A percentile compares a stretch with the other conserved stretches of the same genome.
Evolutionary conservation across 2,888 invertebrate genomes (phyloP).

Genomic region (Horisme vitalbata): DNA sequence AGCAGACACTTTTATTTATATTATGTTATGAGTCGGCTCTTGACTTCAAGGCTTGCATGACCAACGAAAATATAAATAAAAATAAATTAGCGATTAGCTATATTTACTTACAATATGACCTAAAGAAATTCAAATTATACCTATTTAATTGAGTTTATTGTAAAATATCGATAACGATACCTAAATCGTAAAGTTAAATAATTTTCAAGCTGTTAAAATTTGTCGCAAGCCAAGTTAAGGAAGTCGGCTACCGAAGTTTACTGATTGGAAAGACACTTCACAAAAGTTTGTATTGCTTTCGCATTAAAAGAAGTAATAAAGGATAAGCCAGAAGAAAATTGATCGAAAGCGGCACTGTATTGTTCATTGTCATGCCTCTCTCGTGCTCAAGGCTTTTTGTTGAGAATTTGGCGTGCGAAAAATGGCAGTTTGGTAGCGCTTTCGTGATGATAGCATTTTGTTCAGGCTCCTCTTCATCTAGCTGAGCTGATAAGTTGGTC

Average conservation of each 20-base stretch:
- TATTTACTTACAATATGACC: too few relatives aligned
- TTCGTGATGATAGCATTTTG: neutral
- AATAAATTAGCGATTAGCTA: too few relatives aligned
- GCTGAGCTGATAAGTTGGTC: neutral
- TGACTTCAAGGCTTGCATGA: too few relatives aligned
- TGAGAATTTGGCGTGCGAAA: conserved; percentile 1
- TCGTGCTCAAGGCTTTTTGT: conserved; percentile 15
- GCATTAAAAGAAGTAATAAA: conserved; percentile 39
- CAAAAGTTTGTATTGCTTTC: conserved; percentile 47
- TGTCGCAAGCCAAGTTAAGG: conserved; percentile 28
- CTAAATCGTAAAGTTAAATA: conserved; percentile 3
- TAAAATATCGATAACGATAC: neutral
- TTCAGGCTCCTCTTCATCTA: neutral
- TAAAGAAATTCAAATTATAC: too few relatives aligned
- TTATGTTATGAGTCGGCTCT: too few relatives aligned
- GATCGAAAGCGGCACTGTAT: conserved; percentile 32
- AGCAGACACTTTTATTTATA: too few relatives aligned
- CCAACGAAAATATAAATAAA: too few relatives aligned
- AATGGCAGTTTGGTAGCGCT: conserved; percentile 3
- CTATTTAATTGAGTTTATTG: too few relatives aligned
- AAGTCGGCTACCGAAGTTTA: conserved; percentile 36
- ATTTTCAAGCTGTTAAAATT: conserved; percentile 4
- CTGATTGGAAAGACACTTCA: conserved; percentile 45
- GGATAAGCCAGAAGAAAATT: conserved; percentile 34
- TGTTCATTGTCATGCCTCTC: conserved; percentile 34